These are phyloP conservation scores for Venustoraphidia nigricollis DNA, from an alignment of 2,888 invertebrate genomes.

Conservation along the genomic window DNA sequence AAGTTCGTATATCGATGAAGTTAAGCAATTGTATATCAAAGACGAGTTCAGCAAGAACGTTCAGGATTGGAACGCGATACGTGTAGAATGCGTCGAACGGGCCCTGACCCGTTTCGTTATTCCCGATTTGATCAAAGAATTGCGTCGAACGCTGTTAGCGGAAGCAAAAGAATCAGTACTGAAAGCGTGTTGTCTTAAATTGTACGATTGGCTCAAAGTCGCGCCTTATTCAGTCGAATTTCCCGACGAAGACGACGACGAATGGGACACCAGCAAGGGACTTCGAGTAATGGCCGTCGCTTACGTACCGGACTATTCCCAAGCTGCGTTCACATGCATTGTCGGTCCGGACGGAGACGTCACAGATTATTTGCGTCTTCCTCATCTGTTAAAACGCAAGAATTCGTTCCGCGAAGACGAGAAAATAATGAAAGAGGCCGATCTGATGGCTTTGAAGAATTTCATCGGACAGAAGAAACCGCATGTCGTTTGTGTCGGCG, in stretches of 20 bases:
- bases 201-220: slow-evolving; percentile 80
- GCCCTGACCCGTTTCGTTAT: slow-evolving; percentile 79
- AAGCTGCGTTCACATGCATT: slow-evolving; percentile 77
- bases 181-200: slow-evolving; percentile 67
- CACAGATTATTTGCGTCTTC: slow-evolving; percentile 76
- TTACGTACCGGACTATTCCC: slow-evolving; percentile 69
- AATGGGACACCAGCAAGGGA: slow-evolving; percentile 77
- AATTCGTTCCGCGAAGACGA: slow-evolving; percentile 56
- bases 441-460: slow-evolving; percentile 51
- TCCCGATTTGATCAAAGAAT: slow-evolving; percentile 77
- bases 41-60: slow-evolving; percentile 91
- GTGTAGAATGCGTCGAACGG: slow-evolving; percentile 75
- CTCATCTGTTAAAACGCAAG: slow-evolving; percentile 69
- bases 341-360: slow-evolving; percentile 84
- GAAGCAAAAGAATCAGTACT: slow-evolving; percentile 81
- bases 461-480: slow-evolving; percentile 86
- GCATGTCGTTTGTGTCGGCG: slow-evolving; percentile 81
- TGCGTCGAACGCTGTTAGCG: slow-evolving; percentile 58
- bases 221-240: slow-evolving; percentile 65
- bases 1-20: slow-evolving; percentile 71
- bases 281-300: slow-evolving; percentile 77
- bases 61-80: slow-evolving; percentile 87
- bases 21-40: slow-evolving; percentile 71
- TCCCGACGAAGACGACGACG: slow-evolving; percentile 78
- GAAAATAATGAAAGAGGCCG: slow-evolving; percentile 43